phyloP scores from a whole-genome alignment of 2,888 invertebrate species.

The Prostheceraeus crozeri region DNA sequence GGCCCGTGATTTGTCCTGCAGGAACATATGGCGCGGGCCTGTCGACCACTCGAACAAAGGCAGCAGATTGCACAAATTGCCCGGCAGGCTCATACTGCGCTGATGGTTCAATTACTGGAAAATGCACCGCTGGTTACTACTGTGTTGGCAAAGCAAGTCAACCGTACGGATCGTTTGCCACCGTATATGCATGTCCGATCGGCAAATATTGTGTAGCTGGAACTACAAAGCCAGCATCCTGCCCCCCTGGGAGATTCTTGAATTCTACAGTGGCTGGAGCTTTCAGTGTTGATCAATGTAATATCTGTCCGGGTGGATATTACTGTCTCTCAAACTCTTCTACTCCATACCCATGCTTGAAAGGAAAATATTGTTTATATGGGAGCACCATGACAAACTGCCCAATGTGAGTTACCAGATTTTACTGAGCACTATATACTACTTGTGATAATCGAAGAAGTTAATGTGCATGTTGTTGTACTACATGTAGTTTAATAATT shows the following conservation, averaged over 20 bases:
- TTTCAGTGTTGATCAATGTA: slow-evolving; percentile 45
- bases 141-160: not conserved
- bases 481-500: too few relatives aligned
- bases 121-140: not conserved
- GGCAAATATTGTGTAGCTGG: not conserved
- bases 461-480: too few relatives aligned
- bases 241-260: slow-evolving; percentile 38
- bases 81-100: not conserved
- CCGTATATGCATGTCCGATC: not conserved
- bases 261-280: slow-evolving; percentile 48
- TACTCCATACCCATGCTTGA: slow-evolving; percentile 48
- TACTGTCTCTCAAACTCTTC: slow-evolving; percentile 49
- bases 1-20: slow-evolving; percentile 4
- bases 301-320: slow-evolving; percentile 49
- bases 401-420: slow-evolving; percentile 22
- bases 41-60: not conserved
- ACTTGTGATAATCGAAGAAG: too few relatives aligned
- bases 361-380: slow-evolving; percentile 48
- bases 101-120: not conserved
- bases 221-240: not conserved
- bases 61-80: not conserved
- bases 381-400: slow-evolving; percentile 25
- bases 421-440: too few relatives aligned
- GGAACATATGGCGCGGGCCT: not conserved
- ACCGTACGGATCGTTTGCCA: not conserved